Evolutionary conservation across 1,140 invertebrate genomes (phyloP).

Genomic region (Zaprionus ghesquierei): DNA sequence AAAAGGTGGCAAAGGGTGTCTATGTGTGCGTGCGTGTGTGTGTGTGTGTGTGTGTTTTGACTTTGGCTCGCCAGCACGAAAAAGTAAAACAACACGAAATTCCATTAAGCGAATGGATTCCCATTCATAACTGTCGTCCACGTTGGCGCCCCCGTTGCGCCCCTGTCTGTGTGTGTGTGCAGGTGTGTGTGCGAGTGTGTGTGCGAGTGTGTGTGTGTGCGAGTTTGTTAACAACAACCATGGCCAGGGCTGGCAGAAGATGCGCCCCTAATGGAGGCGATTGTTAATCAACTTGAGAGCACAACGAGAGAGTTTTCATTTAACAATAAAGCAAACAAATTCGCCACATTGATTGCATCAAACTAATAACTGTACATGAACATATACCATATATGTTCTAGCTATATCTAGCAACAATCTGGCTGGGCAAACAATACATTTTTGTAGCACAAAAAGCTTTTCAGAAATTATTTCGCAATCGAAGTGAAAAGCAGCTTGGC

Average conservation of each 20-base stretch:
- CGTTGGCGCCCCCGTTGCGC: constrained; percentile 14
- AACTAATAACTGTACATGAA: background rate
- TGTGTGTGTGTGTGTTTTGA: constrained; percentile 8
- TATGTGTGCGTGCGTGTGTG: constrained; percentile 3
- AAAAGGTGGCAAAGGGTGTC: constrained; percentile 4
- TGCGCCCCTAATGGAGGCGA: background rate
- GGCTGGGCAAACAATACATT: background rate
- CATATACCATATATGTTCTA: background rate
- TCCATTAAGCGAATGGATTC: constrained; percentile 79
- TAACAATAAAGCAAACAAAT: background rate
- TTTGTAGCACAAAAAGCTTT: background rate
- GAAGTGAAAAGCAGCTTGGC: background rate
- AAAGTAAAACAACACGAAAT: constrained; percentile 77
- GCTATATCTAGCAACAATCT: background rate
- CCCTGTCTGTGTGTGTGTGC: constrained; percentile 4
- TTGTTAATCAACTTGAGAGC: background rate
- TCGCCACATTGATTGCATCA: background rate
- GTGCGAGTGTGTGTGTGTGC: background rate
- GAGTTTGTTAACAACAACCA: background rate
- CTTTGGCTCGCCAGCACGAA: constrained; percentile 33
- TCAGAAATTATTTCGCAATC: background rate
- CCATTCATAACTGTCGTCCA: constrained; percentile 76
- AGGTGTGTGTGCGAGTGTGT: background rate
- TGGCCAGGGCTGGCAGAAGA: constrained; percentile 1
- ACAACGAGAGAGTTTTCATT: background rate